Evolutionary conservation across 1,140 invertebrate species (phyloP).

Genomic region (Aphaenogaster ashmeadi): DNA sequence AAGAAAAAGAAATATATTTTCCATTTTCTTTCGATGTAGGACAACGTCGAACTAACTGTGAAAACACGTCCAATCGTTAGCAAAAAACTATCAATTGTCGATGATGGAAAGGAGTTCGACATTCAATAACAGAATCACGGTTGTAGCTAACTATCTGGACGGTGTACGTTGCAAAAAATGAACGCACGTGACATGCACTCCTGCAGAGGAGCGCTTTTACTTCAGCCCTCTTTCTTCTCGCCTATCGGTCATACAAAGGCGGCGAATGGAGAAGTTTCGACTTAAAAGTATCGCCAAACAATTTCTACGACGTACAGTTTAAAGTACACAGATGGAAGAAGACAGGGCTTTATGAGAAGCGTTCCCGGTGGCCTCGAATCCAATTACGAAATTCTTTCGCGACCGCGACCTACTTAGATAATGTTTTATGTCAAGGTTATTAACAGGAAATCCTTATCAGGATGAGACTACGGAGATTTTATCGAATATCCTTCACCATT

Average conservation of each 20-base stretch:
- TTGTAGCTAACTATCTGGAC: slow-evolving; percentile 22
- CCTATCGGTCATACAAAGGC: slow-evolving; percentile 1
- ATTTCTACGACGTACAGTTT: slow-evolving; percentile 23
- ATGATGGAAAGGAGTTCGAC: slow-evolving; percentile 22
- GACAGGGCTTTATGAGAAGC: neutral
- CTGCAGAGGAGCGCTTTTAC: neutral
- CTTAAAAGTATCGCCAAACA: slow-evolving; percentile 46
- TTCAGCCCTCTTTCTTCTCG: slow-evolving; percentile 4
- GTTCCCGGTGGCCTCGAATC: neutral
- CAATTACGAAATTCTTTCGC: slow-evolving; percentile 37
- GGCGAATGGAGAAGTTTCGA: neutral
- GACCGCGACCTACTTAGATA: neutral
- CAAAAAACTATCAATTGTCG: slow-evolving; percentile 44
- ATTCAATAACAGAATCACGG: slow-evolving; percentile 46
- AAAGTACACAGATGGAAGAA: slow-evolving; percentile 21
- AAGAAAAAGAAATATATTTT: neutral
- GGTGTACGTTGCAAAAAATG: slow-evolving; percentile 17
- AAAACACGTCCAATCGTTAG: slow-evolving; percentile 8
- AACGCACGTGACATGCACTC: slow-evolving; percentile 31
- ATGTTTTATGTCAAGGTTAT: slow-evolving; percentile 19
- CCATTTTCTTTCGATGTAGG: neutral
- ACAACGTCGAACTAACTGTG: neutral
- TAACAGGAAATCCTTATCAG: slow-evolving; percentile 7
- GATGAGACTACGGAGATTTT: neutral
- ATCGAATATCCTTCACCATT: slow-evolving; percentile 8